Evolutionary conservation across 2,888 invertebrate genomes (phyloP).

Genomic region (Drosophila algonquin): DNA sequence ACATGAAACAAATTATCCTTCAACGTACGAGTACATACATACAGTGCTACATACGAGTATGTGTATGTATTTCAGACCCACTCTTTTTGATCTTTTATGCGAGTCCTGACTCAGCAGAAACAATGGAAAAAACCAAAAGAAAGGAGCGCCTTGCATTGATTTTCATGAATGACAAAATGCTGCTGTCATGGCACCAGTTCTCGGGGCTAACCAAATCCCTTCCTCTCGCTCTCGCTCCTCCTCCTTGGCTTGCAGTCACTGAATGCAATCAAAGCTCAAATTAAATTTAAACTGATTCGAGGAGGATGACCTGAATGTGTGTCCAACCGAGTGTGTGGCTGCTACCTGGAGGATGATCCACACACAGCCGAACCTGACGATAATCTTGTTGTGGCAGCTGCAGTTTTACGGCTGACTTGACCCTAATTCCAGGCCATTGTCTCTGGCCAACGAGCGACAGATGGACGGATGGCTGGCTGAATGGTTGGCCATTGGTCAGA

Average conservation of each 20-base stretch:
- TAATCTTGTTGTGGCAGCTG: constrained; percentile 35
- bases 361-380: constrained; percentile 5
- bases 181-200: constrained; percentile 58
- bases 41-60: too few species aligned
- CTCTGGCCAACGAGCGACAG: constrained; percentile 14
- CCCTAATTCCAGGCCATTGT: constrained; percentile 29
- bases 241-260: constrained; percentile 10
- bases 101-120: constrained; percentile 70
- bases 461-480: background rate
- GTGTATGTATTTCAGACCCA: background rate
- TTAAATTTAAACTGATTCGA: constrained; percentile 34
- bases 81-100: constrained; percentile 46
- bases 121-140: constrained; percentile 14
- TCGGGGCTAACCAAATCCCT: constrained; percentile 43
- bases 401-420: constrained; percentile 58
- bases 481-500: background rate
- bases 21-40: constrained; percentile 32
- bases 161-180: constrained; percentile 54
- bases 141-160: constrained; percentile 23
- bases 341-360: constrained; percentile 14
- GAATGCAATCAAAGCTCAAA: constrained; percentile 30
- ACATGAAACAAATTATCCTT: constrained; percentile 54
- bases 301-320: constrained; percentile 11
- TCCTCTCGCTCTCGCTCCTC: background rate
- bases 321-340: constrained; percentile 19